These are phyloP conservation scores for Plotosus lineatus DNA, from an alignment of 2,113 vertebrate genomes.

Conservation along the genomic window DNA sequence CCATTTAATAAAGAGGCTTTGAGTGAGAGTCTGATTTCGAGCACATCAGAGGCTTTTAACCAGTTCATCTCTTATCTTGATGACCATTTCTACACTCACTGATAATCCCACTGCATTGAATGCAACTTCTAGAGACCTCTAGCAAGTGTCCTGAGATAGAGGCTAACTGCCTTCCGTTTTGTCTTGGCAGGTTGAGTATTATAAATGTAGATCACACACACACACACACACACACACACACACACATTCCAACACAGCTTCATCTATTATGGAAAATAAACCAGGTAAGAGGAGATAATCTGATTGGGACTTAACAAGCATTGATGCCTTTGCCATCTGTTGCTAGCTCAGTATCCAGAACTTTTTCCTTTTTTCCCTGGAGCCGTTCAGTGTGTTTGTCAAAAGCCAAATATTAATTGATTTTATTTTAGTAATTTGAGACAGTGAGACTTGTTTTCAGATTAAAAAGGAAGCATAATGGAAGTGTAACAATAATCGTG, in stretches of 20 bases:
- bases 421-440: conserved; percentile 2
- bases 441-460: neutral
- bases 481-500: neutral
- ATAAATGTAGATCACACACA: conserved; percentile 6
- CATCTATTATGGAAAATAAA: conserved; percentile 34
- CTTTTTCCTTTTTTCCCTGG: neutral
- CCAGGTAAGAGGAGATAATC: conserved; percentile 26
- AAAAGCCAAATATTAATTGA: neutral
- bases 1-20: conserved; percentile 17
- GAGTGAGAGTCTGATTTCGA: neutral
- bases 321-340: conserved; percentile 45
- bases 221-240: neutral
- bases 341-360: conserved; percentile 28
- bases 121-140: conserved; percentile 35
- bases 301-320: conserved; percentile 44
- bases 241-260: neutral
- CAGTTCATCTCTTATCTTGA: conserved; percentile 24
- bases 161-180: conserved; percentile 44
- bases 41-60: conserved; percentile 5
- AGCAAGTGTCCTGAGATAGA: neutral
- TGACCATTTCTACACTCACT: conserved; percentile 8
- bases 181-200: neutral
- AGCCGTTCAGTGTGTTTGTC: conserved; percentile 3
- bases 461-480: neutral
- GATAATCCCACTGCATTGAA: conserved; percentile 39